phyloP scores from a whole-genome alignment of 1,140 invertebrate genomes.

The Cydia fagiglandana region DNA sequence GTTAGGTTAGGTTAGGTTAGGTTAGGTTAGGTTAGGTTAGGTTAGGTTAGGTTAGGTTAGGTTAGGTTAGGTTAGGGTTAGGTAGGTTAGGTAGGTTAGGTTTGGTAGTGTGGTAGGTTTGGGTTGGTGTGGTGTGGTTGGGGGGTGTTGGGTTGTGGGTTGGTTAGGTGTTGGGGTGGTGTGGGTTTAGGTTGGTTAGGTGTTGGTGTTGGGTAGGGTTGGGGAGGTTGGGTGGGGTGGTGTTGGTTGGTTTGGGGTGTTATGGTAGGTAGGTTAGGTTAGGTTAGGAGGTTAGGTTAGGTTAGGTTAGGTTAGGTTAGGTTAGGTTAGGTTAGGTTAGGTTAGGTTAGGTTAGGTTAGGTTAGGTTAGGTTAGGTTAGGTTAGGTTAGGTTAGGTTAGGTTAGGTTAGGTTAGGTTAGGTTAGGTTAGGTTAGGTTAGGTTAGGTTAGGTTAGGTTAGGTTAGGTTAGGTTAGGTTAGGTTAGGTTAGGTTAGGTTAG shows the following conservation, averaged over 20 bases:
- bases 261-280: too few species aligned
- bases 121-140: too few species aligned
- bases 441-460: neutral
- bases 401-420: constrained; percentile 32
- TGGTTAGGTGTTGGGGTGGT: too few species aligned
- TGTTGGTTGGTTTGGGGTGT: too few species aligned
- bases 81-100: too few species aligned
- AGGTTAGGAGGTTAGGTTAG: constrained; percentile 34
- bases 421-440: constrained; percentile 10
- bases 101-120: too few species aligned
- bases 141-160: too few species aligned
- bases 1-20: constrained; percentile 58
- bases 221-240: too few species aligned
- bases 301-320: constrained; percentile 36
- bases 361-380: constrained; percentile 38
- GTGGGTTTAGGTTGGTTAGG: too few species aligned
- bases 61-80: constrained; percentile 40
- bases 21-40: constrained; percentile 54
- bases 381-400: constrained; percentile 35
- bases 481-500: constrained; percentile 35
- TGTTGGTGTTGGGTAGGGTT: too few species aligned
- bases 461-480: constrained; percentile 40
- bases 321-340: constrained; percentile 35
- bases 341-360: constrained; percentile 38
- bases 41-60: constrained; percentile 39